Percentiles rank a stretch among this genome's conserved stretches.
Evolutionary conservation across 2,888 invertebrate genomes (phyloP).

Genomic region (Capitulum mitella): DNA sequence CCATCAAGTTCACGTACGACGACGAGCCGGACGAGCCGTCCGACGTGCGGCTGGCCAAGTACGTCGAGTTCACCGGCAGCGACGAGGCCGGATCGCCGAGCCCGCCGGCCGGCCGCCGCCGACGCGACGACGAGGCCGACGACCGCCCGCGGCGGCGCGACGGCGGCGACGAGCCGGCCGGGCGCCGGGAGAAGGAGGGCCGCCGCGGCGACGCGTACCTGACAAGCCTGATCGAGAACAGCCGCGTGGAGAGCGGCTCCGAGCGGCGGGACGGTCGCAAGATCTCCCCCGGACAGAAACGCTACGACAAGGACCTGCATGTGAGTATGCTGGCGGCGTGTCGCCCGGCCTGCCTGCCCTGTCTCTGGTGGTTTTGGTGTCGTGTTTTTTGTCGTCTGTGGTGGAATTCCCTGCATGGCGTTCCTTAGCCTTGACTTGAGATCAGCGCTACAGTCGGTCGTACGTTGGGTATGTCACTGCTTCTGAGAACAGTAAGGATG

Average conservation of each 20-base stretch:
- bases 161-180: background rate
- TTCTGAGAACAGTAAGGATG: too few relatives aligned
- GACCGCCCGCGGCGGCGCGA: background rate
- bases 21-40: constrained; percentile 31
- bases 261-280: background rate
- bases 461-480: too few relatives aligned
- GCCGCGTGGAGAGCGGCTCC: background rate
- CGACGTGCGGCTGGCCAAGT: constrained; percentile 32
- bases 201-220: constrained; percentile 33
- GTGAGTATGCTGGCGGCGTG: background rate
- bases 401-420: too few relatives aligned
- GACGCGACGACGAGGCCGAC: too few relatives aligned
- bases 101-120: background rate
- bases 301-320: background rate
- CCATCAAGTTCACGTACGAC: constrained; percentile 36
- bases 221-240: constrained; percentile 18
- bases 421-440: too few relatives aligned
- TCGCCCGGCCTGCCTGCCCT: too few relatives aligned
- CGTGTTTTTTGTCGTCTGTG: too few relatives aligned
- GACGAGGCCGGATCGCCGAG: background rate
- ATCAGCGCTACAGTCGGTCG: too few relatives aligned
- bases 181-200: background rate
- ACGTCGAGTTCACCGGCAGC: constrained; percentile 32
- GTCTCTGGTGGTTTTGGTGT: too few relatives aligned
- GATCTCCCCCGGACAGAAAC: background rate